These are phyloP conservation scores for Syndactyla subalaris DNA, from an alignment of 2,797 vertebrate genomes.

Conservation along the genomic window DNA sequence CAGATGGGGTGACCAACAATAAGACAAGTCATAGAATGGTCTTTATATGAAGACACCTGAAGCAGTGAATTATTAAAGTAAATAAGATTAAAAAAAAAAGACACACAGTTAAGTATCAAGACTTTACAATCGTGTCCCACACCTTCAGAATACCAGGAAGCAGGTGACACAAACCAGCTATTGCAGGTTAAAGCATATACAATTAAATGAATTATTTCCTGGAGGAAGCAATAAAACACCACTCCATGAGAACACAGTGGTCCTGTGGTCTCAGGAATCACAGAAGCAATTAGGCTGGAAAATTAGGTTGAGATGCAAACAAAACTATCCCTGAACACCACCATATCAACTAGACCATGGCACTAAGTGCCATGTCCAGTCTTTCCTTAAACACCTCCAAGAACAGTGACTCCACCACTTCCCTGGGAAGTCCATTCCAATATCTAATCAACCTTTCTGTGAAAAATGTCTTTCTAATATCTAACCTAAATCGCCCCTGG, in stretches of 20 bases:
- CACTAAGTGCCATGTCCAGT: not conserved
- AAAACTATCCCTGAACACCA: not conserved
- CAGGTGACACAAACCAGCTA: not conserved
- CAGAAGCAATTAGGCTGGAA: not conserved
- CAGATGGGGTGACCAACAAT: not conserved
- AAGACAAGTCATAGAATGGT: not conserved
- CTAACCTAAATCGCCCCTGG: not conserved
- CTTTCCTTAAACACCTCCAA: not conserved
- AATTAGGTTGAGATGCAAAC: not conserved
- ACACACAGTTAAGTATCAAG: not conserved
- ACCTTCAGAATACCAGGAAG: not conserved
- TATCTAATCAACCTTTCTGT: not conserved
- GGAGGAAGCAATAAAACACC: not conserved
- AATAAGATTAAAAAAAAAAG: not conserved
- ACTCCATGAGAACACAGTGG: not conserved
- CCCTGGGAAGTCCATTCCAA: not conserved
- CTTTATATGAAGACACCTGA: not conserved
- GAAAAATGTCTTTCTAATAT: not conserved
- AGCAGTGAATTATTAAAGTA: not conserved
- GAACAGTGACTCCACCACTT: not conserved
- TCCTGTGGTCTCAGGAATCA: not conserved
- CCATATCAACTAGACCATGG: not conserved
- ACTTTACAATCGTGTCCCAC: not conserved
- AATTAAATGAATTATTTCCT: not conserved
- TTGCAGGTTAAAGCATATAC: not conserved